phyloP scores from a whole-genome alignment of 2,888 invertebrate genomes.

The Liopterus haemorrhoidalis region DNA sequence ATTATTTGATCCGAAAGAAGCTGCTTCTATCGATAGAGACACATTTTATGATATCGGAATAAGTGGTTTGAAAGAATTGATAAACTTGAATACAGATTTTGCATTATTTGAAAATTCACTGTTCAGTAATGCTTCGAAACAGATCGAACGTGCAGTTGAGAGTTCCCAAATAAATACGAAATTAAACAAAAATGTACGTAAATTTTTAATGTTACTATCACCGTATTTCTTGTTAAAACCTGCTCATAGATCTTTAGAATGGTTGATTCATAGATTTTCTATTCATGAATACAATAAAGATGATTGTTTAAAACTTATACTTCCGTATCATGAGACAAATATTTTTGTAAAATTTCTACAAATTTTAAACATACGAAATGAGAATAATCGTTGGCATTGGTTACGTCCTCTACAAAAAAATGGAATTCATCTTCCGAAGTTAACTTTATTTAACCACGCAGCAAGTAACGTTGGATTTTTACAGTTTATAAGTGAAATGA shows the following conservation, averaged over 20 bases:
- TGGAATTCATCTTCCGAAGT: conserved; percentile 67
- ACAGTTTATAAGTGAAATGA: conserved; percentile 56
- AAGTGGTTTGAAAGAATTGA: conserved; percentile 79
- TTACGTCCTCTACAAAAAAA: conserved; percentile 65
- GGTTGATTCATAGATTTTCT: conserved; percentile 85
- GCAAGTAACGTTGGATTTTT: conserved; percentile 58
- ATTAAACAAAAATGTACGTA: conserved; percentile 67
- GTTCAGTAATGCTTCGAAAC: conserved; percentile 69
- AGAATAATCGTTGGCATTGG: conserved; percentile 69
- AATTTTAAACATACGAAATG: conserved; percentile 59
- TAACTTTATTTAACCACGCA: conserved; percentile 67
- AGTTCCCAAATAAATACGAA: conserved; percentile 66
- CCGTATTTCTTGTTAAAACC: conserved; percentile 83
- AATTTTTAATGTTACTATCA: conserved; percentile 73
- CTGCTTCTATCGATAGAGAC: conserved; percentile 76
- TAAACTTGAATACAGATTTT: conserved; percentile 66
- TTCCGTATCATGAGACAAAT: conserved; percentile 91
- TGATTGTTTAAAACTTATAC: conserved; percentile 68
- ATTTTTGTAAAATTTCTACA: conserved; percentile 80
- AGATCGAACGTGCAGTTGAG: conserved; percentile 76
- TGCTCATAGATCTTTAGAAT: conserved; percentile 89
- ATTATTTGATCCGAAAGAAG: conserved; percentile 84
- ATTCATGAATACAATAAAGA: conserved; percentile 85
- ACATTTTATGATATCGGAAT: conserved; percentile 82
- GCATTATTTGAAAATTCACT: conserved; percentile 66